Evolutionary conservation across 2,797 vertebrate species (phyloP).

Genomic region (Oreonectes daqikongensis): DNA sequence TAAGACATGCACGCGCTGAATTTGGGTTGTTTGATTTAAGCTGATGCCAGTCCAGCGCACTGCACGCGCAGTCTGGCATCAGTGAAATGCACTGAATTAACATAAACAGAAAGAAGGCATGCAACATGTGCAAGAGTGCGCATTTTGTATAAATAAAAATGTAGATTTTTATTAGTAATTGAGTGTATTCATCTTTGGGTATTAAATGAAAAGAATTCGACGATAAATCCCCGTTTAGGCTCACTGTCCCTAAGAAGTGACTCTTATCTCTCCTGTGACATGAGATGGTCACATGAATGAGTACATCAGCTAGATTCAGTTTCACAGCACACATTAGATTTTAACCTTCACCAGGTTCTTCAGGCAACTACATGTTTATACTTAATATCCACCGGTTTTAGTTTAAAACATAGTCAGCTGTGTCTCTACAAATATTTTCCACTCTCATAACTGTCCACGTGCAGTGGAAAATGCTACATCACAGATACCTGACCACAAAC

Average conservation of each 20-base stretch:
- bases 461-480: conserved; percentile 35
- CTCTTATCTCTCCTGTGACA: conserved; percentile 12
- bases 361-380: neutral
- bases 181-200: too few relatives aligned
- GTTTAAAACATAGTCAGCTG: neutral
- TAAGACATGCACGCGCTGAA: conserved; percentile 57
- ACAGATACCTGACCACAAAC: conserved; percentile 15
- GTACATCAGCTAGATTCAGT: neutral
- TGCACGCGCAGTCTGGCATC: neutral
- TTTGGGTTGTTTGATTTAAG: neutral
- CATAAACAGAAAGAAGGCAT: neutral
- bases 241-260: neutral
- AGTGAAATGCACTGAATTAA: neutral
- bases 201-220: too few relatives aligned
- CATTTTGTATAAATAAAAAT: too few relatives aligned
- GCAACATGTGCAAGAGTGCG: neutral
- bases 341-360: too few relatives aligned
- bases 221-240: neutral
- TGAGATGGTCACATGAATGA: conserved; percentile 56
- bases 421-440: conserved; percentile 18
- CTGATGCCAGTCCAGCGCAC: neutral
- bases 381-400: neutral
- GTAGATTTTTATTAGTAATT: too few relatives aligned
- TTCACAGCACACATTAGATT: neutral
- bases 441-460: conserved; percentile 8